Evolutionary conservation across 2,113 vertebrate genomes (phyloP), one percentile per base, ranked within the genome.

Genomic region (Hippoglossus stenolepis): DNA sequence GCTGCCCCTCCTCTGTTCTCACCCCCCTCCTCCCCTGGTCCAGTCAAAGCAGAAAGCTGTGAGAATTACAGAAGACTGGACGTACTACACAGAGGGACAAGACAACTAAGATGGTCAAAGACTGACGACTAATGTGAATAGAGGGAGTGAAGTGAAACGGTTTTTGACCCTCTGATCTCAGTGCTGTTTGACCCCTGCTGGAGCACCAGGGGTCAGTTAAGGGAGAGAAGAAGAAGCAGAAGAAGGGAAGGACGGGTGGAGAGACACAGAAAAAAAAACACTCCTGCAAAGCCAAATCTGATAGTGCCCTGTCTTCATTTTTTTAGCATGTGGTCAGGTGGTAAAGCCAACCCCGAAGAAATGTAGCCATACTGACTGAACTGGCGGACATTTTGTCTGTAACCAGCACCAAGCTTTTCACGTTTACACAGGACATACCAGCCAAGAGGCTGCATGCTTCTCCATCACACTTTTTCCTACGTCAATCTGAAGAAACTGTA

Each of bases 391-490:
- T 56, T 47, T 83, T 63, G 78, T 87, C 84, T 71, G 80, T 69
- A 74, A 75, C 76, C 85, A 81, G 84, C 59, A 62, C 84, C 77
- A 66, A 85, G 78, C 88, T 88, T 80, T 43, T 73, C 82, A 85
- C 59, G 87, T 93, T 93, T 93, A 92, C 89, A 85, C 72, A 47
- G 68, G 67, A 86, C 81, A 77, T 85, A 85, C 68, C 78, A 78
- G 82, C 86, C 83, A 60, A 13, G 61, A 85, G 89, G 87, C 90
- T 82, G 91, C 81, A 86, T 73, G 89, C 86, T 81, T 67, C 80
- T 80, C 82, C 80, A 81, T 82, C 71, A 75, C 76, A 78, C 62
- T 61, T 85, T 79, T 75, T 72, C 75, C 70, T 69, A 69, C 38
- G 23, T 75, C 60, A 26, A 51, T 77, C 86, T 85, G 74, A 85